Percentiles rank a stretch among this genome's conserved stretches.
These are phyloP conservation scores for Drosophila peninsularis DNA, from an alignment of 2,888 invertebrate species.

Conservation along the genomic window DNA sequence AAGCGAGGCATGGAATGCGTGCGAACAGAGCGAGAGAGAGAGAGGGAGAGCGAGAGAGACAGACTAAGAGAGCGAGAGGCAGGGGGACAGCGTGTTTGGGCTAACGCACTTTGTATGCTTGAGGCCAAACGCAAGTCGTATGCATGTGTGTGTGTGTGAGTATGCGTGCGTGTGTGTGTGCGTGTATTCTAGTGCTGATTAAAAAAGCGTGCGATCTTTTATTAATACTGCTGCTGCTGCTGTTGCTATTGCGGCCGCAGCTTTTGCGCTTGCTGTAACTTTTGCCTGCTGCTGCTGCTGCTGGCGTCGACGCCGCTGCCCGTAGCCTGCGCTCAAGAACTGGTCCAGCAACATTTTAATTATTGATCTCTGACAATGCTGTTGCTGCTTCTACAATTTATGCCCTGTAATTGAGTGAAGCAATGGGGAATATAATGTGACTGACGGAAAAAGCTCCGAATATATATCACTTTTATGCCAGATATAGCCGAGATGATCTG, in stretches of 20 bases:
- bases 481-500: too few relatives aligned
- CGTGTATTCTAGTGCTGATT: conserved; percentile 61
- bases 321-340: conserved; percentile 59
- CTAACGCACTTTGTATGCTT: conserved; percentile 59
- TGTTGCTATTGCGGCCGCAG: conserved; percentile 20
- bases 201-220: conserved; percentile 67
- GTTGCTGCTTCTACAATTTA: conserved; percentile 33
- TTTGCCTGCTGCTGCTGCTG: conserved; percentile 20
- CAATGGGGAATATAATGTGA: background rate
- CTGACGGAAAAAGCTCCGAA: too few relatives aligned
- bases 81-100: background rate
- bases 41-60: background rate
- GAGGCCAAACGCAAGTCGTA: conserved; percentile 47
- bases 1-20: conserved; percentile 71
- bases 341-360: conserved; percentile 80
- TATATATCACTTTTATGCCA: too few relatives aligned
- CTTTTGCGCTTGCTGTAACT: conserved; percentile 64
- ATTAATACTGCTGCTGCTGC: conserved; percentile 44
- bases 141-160: conserved; percentile 4
- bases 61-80: background rate
- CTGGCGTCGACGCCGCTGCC: conserved; percentile 9
- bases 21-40: conserved; percentile 30
- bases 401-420: conserved; percentile 30
- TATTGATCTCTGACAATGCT: conserved; percentile 70
- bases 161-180: conserved; percentile 14